Base-by-base conservation (phyloP, 92 coral and sea anemone genomes). In the Palythoa caribaeorum region DNA sequence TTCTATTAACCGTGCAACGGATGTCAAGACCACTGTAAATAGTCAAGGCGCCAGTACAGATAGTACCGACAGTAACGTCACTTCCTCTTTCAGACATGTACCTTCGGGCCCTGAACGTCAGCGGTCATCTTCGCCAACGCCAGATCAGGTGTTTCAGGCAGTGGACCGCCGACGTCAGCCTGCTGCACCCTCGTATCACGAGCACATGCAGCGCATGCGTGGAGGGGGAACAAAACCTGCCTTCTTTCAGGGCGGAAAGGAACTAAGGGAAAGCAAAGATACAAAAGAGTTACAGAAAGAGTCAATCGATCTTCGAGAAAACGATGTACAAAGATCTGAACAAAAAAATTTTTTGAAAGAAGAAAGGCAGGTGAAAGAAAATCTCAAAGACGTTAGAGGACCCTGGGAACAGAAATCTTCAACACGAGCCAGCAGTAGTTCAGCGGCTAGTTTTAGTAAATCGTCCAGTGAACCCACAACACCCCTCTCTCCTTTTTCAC, bases 151-250 rank as follows among this genome's bases (percentile, higher is more conserved):
- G 60, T 92, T 95, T 78, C 94, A 93, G 84, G 97, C 94, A 4
- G 98, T 94, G 37, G 99, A 97, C 91, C 96, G 98, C 80, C 92
- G 99, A 86, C 91, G 98, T 48, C 98, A 95, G 85, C 99, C 99
- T 5, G 99, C 99, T 2, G 99, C 99, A 0, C 99, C 99, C 40
- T 97, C 99, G 13, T 97, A 97, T 86, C 96, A 94, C 35, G 98
- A 97, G 70, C 99, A 97, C 90, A 97, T 97, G 99, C 94, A 96
- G 78, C 93, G 98, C 20, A 91, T 92, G 87, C 87, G 92, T 21
- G 90, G 83, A 13, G 71, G 88, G 65, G 93, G 84, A 38, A 71
- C 90, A 12, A 96, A 94, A 68, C 91, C 92, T n/a, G 92, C 94
- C 83, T 92, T 94, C 78, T 91, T 92, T 76, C 96, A 90, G 78